phyloP scores from a whole-genome alignment of 2,113 vertebrate species.

The Rattus rattus region DNA sequence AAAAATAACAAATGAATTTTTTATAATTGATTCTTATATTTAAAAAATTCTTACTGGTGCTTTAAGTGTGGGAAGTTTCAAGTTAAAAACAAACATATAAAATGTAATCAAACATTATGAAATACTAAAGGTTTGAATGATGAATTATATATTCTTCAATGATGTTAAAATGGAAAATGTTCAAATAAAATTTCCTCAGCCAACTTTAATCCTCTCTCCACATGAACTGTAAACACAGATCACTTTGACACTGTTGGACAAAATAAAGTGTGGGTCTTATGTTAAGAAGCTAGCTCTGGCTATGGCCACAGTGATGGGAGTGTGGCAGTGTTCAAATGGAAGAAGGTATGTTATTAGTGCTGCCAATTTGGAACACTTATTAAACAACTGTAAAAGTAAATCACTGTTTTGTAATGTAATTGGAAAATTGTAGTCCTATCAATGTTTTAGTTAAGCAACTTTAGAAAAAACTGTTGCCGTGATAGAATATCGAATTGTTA shows the following conservation, averaged over 20 bases:
- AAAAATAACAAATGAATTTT: not conserved
- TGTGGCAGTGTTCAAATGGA: not conserved
- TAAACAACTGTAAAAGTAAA: not conserved
- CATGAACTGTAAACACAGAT: not conserved
- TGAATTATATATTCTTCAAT: not conserved
- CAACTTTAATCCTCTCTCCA: not conserved
- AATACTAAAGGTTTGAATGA: not conserved
- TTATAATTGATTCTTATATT: not conserved
- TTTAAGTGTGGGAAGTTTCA: not conserved
- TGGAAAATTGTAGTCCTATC: not conserved
- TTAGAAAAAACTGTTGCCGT: not conserved
- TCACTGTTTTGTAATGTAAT: not conserved
- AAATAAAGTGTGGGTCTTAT: not conserved
- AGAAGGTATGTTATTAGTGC: not conserved
- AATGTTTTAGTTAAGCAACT: not conserved
- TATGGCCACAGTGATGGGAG: not conserved
- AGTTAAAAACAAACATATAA: not conserved
- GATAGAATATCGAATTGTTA: not conserved
- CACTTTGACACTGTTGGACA: not conserved
- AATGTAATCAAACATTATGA: not conserved
- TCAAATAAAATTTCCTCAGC: not conserved
- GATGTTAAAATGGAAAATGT: not conserved
- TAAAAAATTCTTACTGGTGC: not conserved
- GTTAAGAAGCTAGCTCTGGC: conserved; percentile 25
- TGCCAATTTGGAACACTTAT: not conserved